Percentiles rank a stretch among this genome's conserved stretches.
Conservation (phyloP, 2,888 invertebrate genomes). For the Megamerina dolium region DNA sequence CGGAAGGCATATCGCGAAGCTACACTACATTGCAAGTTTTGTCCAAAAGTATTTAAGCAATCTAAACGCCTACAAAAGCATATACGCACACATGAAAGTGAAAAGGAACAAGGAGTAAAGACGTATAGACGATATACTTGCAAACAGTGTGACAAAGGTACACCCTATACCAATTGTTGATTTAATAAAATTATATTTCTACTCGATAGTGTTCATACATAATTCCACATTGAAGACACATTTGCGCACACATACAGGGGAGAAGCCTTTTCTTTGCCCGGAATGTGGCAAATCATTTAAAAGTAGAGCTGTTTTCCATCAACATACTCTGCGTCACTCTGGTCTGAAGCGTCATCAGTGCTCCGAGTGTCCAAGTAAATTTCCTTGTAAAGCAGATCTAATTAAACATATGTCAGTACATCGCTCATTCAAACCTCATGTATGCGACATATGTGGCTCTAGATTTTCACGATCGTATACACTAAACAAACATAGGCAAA, state of each 20-base stretch:
- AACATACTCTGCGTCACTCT: constrained; percentile 55
- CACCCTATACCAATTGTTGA: no score
- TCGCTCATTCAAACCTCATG: constrained; percentile 55
- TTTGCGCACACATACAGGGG: constrained; percentile 52
- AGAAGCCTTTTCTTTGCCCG: constrained; percentile 54
- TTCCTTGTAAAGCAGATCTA: constrained; percentile 54
- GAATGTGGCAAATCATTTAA: constrained; percentile 54
- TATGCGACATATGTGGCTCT: constrained; percentile 60
- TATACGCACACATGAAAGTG: no score
- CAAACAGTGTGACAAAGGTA: constrained; percentile 22
- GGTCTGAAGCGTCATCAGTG: constrained; percentile 55
- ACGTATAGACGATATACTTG: no score
- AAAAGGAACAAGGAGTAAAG: no score
- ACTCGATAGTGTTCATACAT: no score
- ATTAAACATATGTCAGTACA: constrained; percentile 52
- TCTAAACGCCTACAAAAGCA: no score
- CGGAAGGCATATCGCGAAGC: no score
- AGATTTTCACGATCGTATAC: constrained; percentile 55
- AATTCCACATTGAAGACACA: constrained; percentile 55
- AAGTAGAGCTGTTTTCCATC: constrained; percentile 53
- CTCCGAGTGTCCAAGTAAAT: constrained; percentile 55
- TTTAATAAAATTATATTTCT: no score
- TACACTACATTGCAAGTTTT: no score
- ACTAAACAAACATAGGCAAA: constrained; percentile 59
- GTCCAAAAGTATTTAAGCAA: no score